A percentile compares a stretch with the other conserved stretches of the same genome.
These are phyloP conservation scores for Pelodytes ibericus DNA, from an alignment of 2,797 vertebrate genomes.

Conservation along the genomic window DNA sequence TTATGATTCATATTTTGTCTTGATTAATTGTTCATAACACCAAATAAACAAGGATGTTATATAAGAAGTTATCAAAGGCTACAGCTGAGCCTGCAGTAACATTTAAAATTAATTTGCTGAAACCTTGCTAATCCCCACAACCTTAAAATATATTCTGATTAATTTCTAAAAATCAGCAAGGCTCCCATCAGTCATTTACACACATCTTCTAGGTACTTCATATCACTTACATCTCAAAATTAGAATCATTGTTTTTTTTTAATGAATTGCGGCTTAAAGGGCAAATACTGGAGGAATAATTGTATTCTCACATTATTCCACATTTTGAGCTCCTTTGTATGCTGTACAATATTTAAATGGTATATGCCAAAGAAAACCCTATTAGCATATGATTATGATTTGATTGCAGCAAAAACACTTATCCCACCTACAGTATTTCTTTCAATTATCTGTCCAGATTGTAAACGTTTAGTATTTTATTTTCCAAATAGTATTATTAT, in stretches of 20 bases:
- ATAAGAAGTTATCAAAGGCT: conserved; percentile 10
- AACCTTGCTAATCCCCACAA: conserved; percentile 22
- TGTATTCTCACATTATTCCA: background rate
- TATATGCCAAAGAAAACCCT: too few relatives aligned
- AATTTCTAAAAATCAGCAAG: conserved; percentile 12
- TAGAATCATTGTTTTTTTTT: background rate
- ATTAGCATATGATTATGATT: too few relatives aligned
- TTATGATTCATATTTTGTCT: conserved; percentile 29
- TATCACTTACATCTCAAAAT: background rate
- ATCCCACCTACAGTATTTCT: too few relatives aligned
- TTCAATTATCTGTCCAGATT: too few relatives aligned
- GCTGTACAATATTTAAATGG: too few relatives aligned
- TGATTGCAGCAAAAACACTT: too few relatives aligned
- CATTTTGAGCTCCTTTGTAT: too few relatives aligned
- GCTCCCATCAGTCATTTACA: conserved; percentile 10
- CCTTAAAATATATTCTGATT: conserved; percentile 25
- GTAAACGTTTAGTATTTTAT: too few relatives aligned
- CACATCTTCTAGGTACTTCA: background rate
- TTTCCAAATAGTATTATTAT: too few relatives aligned
- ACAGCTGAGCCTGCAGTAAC: conserved; percentile 40
- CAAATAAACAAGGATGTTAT: conserved; percentile 34
- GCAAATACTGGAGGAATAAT: background rate
- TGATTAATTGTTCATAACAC: conserved; percentile 37
- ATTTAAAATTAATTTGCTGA: conserved; percentile 39
- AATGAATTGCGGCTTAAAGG: background rate